Percentiles rank a stretch among this genome's conserved stretches.
phyloP scores from a whole-genome alignment of 2,797 vertebrate species.

The Chiroxiphia lanceolata region DNA sequence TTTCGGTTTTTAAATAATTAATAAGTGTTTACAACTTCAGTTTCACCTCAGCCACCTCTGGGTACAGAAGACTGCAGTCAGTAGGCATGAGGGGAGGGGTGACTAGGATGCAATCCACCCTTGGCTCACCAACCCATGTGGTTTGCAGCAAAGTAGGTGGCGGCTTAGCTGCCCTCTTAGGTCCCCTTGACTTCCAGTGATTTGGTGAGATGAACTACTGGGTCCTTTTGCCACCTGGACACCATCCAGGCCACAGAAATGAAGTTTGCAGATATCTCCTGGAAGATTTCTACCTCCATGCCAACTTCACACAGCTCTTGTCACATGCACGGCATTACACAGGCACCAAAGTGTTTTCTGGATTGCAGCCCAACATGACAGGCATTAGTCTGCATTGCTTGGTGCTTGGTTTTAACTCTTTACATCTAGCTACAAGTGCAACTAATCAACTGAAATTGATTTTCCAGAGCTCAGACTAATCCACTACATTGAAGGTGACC shows the following conservation, averaged over 20 bases:
- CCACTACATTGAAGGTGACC: neutral
- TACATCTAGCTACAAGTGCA: neutral
- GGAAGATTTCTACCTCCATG: neutral
- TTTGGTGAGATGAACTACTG: neutral
- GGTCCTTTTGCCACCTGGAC: neutral
- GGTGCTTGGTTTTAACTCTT: conserved; percentile 16
- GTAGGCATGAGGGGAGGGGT: fast-evolving
- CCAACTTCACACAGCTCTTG: neutral
- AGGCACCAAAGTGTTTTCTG: neutral
- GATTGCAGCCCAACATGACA: neutral
- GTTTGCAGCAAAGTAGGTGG: neutral
- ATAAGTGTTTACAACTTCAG: neutral
- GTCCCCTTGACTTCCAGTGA: neutral
- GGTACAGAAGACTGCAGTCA: neutral
- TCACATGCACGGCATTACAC: fast-evolving
- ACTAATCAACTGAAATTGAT: neutral
- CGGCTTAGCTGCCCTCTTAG: neutral
- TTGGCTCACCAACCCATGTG: neutral
- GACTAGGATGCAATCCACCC: fast-evolving
- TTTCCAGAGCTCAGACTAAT: neutral
- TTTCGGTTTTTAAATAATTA: neutral
- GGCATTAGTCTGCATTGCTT: neutral
- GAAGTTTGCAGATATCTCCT: fast-evolving
- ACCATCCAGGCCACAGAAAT: neutral
- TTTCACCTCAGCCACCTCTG: neutral